A percentile compares a stretch with the other conserved stretches of the same genome.
phyloP scores from a whole-genome alignment of 2,113 vertebrate species.

The Tetrao urogallus region DNA sequence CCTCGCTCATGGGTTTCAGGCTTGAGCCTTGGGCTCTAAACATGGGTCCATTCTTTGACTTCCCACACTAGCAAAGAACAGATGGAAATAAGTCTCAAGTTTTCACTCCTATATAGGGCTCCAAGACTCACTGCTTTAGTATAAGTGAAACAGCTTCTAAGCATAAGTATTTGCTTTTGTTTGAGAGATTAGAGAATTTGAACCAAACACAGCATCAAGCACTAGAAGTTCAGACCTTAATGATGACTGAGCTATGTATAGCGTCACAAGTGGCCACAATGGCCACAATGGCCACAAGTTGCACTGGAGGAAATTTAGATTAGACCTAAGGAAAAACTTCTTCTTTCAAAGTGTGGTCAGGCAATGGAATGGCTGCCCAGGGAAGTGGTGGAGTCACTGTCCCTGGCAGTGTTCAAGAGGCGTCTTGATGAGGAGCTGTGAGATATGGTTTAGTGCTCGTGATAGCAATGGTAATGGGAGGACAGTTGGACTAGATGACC shows the following conservation, averaged over 20 bases:
- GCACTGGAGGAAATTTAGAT: too few species aligned
- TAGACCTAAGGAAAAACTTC: too few species aligned
- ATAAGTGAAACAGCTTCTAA: not conserved
- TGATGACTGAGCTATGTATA: accelerated
- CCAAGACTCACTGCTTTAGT: not conserved
- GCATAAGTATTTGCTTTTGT: not conserved
- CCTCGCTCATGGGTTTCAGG: not conserved
- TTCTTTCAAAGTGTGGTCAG: too few species aligned
- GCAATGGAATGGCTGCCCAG: too few species aligned
- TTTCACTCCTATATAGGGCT: not conserved
- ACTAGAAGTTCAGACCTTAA: not conserved
- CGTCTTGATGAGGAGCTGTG: too few species aligned
- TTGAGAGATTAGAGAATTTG: not conserved
- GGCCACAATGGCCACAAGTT: too few species aligned
- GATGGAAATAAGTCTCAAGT: not conserved
- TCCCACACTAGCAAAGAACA: not conserved
- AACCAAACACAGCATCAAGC: not conserved
- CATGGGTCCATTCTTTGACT: not conserved
- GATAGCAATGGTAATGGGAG: too few species aligned
- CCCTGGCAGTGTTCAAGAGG: too few species aligned
- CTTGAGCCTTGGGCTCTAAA: not conserved
- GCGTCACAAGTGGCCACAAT: too few species aligned
- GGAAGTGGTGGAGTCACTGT: too few species aligned
- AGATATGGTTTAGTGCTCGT: too few species aligned
- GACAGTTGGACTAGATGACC: too few species aligned